phyloP scores from a whole-genome alignment of 2,797 vertebrate species.

The Coluber constrictor region DNA sequence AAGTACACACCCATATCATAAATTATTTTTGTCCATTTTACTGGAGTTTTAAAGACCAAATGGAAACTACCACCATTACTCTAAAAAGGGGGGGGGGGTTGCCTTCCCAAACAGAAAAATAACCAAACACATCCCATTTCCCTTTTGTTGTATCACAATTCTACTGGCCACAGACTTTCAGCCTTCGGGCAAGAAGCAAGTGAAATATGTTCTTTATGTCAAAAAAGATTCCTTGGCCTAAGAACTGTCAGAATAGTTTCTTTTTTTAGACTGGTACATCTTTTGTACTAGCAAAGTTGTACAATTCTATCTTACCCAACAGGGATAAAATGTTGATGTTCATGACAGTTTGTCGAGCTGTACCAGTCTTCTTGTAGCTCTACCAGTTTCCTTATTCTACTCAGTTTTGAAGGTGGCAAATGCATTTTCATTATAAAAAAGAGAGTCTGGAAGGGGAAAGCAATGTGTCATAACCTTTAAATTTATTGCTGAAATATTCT shows the following conservation, averaged over 20 bases:
- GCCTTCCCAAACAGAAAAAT: not conserved
- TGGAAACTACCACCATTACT: not conserved
- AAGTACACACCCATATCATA: not conserved
- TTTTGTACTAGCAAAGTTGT: not conserved
- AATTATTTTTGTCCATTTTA: not conserved
- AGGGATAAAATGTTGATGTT: not conserved
- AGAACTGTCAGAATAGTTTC: not conserved
- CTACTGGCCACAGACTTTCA: not conserved
- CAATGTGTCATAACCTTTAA: not conserved
- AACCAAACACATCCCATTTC: not conserved
- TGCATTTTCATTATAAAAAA: not conserved
- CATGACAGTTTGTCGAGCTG: not conserved
- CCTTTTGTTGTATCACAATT: not conserved
- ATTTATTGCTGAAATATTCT: not conserved
- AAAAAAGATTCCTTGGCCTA: not conserved
- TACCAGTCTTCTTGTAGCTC: not conserved
- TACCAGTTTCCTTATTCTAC: not conserved
- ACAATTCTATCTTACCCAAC: not conserved
- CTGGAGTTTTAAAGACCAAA: not conserved
- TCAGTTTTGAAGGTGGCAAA: not conserved
- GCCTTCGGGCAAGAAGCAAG: not conserved
- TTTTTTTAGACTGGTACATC: not conserved
- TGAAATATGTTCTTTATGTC: not conserved
- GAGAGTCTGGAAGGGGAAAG: too few relatives aligned
- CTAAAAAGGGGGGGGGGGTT: not conserved